Evolutionary conservation across 2,113 vertebrate species (phyloP).

Genomic region (Odontophorus gujanensis): DNA sequence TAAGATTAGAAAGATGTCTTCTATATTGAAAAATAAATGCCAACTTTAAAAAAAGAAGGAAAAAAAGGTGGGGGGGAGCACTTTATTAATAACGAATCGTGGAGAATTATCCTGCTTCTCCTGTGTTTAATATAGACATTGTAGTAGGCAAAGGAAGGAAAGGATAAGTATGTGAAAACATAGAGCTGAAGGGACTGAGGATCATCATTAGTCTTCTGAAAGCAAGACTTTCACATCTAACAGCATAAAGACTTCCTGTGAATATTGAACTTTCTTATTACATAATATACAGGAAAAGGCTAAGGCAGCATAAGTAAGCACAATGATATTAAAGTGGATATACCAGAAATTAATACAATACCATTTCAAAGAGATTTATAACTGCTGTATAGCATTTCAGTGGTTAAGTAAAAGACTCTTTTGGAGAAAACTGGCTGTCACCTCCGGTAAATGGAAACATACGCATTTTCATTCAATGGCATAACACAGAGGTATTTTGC

Average conservation of each 20-base stretch:
- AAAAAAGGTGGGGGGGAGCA: too few species aligned
- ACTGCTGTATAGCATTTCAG: conserved; percentile 5
- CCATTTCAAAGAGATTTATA: conserved; percentile 66
- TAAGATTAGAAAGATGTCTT: neutral
- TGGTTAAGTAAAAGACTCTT: conserved; percentile 31
- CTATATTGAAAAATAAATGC: neutral
- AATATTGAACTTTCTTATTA: conserved; percentile 36
- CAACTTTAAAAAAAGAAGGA: neutral
- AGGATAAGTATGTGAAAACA: neutral
- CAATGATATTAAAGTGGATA: conserved; percentile 59
- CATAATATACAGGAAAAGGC: conserved; percentile 19
- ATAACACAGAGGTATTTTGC: conserved; percentile 13
- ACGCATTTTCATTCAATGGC: conserved; percentile 33
- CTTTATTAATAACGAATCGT: neutral
- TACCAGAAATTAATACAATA: conserved; percentile 74
- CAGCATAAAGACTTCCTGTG: conserved; percentile 41
- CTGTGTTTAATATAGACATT: neutral
- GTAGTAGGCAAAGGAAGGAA: neutral
- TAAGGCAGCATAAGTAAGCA: conserved; percentile 43
- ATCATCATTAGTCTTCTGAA: conserved; percentile 61
- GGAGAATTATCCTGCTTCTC: neutral
- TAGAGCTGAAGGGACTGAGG: neutral
- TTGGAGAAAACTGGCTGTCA: conserved; percentile 21
- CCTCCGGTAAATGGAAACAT: conserved; percentile 48
- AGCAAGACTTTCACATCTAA: conserved; percentile 49